Percentiles rank a stretch among this genome's conserved stretches.
phyloP scores from a whole-genome alignment of 2,888 invertebrate genomes.

The Ochlodes sylvanus region DNA sequence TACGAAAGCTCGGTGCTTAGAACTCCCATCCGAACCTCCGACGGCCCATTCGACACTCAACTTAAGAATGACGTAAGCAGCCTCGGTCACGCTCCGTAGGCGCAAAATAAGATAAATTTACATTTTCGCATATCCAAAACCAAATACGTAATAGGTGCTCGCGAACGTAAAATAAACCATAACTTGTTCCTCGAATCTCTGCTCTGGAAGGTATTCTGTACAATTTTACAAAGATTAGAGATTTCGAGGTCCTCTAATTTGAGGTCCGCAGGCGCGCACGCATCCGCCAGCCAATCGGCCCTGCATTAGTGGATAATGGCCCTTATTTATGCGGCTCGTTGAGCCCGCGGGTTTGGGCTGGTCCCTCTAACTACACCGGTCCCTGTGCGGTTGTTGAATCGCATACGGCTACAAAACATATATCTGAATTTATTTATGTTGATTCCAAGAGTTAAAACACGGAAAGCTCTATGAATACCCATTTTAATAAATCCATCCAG shows the following conservation, averaged over 20 bases:
- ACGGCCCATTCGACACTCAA: background rate
- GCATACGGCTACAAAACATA: background rate
- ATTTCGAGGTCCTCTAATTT: slow-evolving; percentile 36
- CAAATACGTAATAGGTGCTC: background rate
- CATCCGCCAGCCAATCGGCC: slow-evolving; percentile 18
- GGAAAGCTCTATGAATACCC: background rate
- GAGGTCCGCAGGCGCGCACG: slow-evolving; percentile 31
- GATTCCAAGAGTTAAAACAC: too few species aligned
- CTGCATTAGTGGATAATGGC: slow-evolving; percentile 34
- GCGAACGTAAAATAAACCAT: background rate
- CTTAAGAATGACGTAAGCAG: background rate
- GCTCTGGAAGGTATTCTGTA: slow-evolving; percentile 17
- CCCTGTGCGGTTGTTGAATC: slow-evolving; percentile 15
- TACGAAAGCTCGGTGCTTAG: background rate
- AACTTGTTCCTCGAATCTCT: slow-evolving; percentile 11
- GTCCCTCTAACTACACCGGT: slow-evolving; percentile 15
- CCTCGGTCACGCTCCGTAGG: slow-evolving; percentile 4
- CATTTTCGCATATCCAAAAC: slow-evolving; percentile 3
- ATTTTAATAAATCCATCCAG: too few species aligned
- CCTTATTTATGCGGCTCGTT: slow-evolving; percentile 33
- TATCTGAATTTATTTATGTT: too few species aligned
- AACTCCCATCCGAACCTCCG: background rate
- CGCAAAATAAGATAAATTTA: background rate
- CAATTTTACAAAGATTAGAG: slow-evolving; percentile 37
- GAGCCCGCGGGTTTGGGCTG: slow-evolving; percentile 12